phyloP scores from a whole-genome alignment of 2,797 vertebrate genomes.

The Lophura swinhoii region DNA sequence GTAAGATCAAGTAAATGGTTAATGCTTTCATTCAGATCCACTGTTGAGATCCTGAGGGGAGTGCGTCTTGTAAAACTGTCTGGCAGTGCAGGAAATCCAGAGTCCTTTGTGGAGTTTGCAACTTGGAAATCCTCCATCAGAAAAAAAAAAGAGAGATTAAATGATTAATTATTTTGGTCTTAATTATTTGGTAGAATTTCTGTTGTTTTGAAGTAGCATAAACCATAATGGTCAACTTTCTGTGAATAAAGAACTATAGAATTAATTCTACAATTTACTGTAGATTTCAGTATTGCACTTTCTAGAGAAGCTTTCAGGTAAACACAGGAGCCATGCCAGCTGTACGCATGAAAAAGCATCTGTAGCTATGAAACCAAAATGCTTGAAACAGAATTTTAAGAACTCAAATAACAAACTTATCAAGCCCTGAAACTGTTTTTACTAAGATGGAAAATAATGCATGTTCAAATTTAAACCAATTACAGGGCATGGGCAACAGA shows the following conservation, averaged over 20 bases:
- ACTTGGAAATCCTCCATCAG: slow-evolving; percentile 42
- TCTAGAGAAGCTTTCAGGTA: background rate
- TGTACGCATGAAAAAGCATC: background rate
- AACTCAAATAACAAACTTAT: background rate
- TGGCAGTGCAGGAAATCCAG: slow-evolving; percentile 75
- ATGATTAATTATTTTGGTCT: background rate
- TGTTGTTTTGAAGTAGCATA: background rate
- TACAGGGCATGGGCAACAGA: background rate
- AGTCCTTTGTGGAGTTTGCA: slow-evolving; percentile 66
- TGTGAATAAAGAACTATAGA: background rate
- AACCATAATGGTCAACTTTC: background rate
- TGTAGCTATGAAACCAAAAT: background rate
- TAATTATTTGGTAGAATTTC: background rate
- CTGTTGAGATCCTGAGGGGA: slow-evolving; percentile 74
- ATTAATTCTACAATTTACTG: background rate
- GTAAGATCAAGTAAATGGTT: slow-evolving; percentile 71
- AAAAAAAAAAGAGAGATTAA: background rate
- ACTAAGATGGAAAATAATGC: background rate
- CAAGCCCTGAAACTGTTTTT: background rate
- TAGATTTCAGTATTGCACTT: background rate
- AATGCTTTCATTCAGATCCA: slow-evolving; percentile 68
- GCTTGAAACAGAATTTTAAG: background rate
- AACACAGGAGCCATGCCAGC: background rate
- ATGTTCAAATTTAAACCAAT: background rate
- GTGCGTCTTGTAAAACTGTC: slow-evolving; percentile 69